These are phyloP conservation scores for Hetaerina titia DNA, from an alignment of 2,888 invertebrate genomes.

Conservation along the genomic window DNA sequence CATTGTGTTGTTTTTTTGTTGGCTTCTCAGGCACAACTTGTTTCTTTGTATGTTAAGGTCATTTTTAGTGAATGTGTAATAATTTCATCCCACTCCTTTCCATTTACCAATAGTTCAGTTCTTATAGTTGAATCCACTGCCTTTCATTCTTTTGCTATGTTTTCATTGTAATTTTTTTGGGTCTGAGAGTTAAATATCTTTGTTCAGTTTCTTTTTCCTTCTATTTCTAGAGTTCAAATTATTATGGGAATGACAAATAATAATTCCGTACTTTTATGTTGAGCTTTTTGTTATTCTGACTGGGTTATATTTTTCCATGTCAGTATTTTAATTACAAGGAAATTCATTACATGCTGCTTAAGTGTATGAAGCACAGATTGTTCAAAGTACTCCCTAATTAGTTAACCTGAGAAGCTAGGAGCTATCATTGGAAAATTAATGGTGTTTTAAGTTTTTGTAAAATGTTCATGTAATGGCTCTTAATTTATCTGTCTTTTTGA, in stretches of 20 bases:
- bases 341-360: neutral
- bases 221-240: neutral
- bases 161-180: too few relatives aligned
- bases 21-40: too few relatives aligned
- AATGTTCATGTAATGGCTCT: neutral
- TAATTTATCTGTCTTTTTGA: neutral
- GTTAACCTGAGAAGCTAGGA: neutral
- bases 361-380: neutral
- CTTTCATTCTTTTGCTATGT: too few relatives aligned
- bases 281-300: neutral
- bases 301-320: neutral
- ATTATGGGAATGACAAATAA: neutral
- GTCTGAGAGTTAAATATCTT: too few relatives aligned
- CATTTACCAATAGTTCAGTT: too few relatives aligned
- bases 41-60: too few relatives aligned
- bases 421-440: neutral
- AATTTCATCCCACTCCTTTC: too few relatives aligned
- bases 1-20: too few relatives aligned
- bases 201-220: too few relatives aligned
- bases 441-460: neutral
- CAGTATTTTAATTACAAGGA: neutral
- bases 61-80: too few relatives aligned
- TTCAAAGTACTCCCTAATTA: neutral
- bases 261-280: neutral
- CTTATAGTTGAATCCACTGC: too few relatives aligned